Evolutionary conservation across 2,888 invertebrate genomes (phyloP).

Genomic region (Pediacus dermestoides): DNA sequence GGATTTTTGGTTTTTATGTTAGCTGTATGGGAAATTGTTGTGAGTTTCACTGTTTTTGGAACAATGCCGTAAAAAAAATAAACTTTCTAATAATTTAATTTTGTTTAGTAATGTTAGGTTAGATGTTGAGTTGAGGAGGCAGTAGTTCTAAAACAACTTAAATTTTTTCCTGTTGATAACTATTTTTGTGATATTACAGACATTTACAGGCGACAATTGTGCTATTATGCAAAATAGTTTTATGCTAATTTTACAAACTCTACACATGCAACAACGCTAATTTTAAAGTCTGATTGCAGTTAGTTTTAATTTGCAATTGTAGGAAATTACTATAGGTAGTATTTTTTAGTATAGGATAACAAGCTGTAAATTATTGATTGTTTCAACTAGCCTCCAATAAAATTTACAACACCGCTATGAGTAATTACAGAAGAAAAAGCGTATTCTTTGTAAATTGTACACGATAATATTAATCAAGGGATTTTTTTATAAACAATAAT

Average conservation of each 20-base stretch:
- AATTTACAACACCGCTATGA: too few species aligned
- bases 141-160: slow-evolving; percentile 15
- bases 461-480: too few species aligned
- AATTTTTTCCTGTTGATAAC: neutral
- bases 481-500: too few species aligned
- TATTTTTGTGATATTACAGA: slow-evolving; percentile 1
- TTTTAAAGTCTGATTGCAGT: slow-evolving; percentile 15
- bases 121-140: slow-evolving; percentile 10
- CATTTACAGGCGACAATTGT: slow-evolving; percentile 15
- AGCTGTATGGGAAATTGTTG: neutral
- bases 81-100: slow-evolving; percentile 9
- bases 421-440: too few species aligned
- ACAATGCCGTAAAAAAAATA: too few species aligned
- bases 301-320: slow-evolving; percentile 14
- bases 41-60: slow-evolving; percentile 3
- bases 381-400: too few species aligned
- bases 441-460: too few species aligned
- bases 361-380: too few species aligned
- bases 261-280: slow-evolving; percentile 18
- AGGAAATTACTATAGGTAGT: slow-evolving; percentile 11
- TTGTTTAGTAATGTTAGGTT: slow-evolving; percentile 19
- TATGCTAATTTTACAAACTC: slow-evolving; percentile 16
- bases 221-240: slow-evolving; percentile 17
- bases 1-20: slow-evolving; percentile 9
- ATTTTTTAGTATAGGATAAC: slow-evolving; percentile 6